Percentiles rank a stretch among this genome's conserved stretches.
Conservation (phyloP, 2,888 invertebrate genomes). For the Nephrotoma flavescens region DNA sequence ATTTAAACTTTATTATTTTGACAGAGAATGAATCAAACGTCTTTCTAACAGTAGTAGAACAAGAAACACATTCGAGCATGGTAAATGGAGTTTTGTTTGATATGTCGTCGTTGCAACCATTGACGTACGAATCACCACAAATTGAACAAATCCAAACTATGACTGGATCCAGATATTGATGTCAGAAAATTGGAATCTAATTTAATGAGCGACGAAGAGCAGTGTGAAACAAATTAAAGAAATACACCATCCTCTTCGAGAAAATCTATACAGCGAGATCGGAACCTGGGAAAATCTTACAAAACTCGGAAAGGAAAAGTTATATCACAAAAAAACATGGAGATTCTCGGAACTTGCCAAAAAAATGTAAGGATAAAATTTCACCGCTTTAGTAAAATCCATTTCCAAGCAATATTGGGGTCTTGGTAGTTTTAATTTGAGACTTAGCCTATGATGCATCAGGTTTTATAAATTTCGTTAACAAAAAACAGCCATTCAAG, state of each 20-base stretch:
- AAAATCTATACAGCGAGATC: neutral
- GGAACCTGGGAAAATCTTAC: neutral
- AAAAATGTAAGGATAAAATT: slow-evolving; percentile 2
- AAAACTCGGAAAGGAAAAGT: neutral
- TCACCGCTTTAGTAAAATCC: neutral
- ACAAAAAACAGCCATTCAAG: too few relatives aligned
- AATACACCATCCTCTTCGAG: neutral
- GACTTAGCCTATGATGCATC: too few relatives aligned
- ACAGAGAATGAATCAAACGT: too few relatives aligned
- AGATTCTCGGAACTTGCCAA: neutral
- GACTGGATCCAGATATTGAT: neutral
- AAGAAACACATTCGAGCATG: neutral
- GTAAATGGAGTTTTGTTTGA: neutral
- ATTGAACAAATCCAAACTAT: neutral
- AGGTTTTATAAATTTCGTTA: too few relatives aligned
- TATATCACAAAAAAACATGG: neutral
- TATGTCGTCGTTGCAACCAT: too few relatives aligned
- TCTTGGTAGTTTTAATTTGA: too few relatives aligned
- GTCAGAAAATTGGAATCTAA: neutral
- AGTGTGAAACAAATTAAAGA: neutral
- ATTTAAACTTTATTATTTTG: too few relatives aligned
- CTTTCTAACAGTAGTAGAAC: neutral
- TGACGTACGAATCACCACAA: too few relatives aligned
- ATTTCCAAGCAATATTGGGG: too few relatives aligned
- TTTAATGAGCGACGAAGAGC: neutral